These are phyloP conservation scores for Halictus ligatus DNA, from an alignment of 2,888 invertebrate genomes.

Conservation along the genomic window DNA sequence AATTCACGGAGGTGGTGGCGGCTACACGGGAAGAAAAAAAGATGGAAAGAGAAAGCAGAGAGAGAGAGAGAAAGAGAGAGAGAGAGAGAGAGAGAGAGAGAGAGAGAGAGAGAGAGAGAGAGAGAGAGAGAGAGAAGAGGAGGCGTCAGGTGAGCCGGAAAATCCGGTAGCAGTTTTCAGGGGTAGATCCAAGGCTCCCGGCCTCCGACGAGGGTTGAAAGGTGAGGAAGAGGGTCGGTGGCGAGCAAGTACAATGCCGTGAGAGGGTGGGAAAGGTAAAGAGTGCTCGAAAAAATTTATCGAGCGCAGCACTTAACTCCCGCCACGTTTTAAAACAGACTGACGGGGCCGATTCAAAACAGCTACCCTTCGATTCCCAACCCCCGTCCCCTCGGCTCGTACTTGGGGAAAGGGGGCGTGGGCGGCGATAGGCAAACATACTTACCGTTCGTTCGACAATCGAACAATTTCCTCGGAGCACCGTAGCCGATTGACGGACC, in stretches of 20 bases:
- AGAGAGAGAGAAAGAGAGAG: not conserved
- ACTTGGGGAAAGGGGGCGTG: not conserved
- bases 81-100: too few species aligned
- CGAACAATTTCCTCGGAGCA: constrained; percentile 41
- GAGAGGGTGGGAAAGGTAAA: constrained; percentile 60
- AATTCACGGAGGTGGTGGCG: constrained; percentile 14
- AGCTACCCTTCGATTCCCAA: constrained; percentile 37
- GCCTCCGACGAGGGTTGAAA: constrained; percentile 63
- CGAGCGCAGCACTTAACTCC: constrained; percentile 70
- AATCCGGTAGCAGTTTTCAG: constrained; percentile 72
- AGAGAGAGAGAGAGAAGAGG: constrained; percentile 15
- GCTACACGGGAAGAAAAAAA: constrained; percentile 4
- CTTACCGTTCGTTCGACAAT: constrained; percentile 50
- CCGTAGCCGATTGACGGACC: constrained; percentile 22
- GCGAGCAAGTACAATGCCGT: constrained; percentile 62
- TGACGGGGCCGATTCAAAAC: constrained; percentile 53
- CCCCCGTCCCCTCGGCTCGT: not conserved
- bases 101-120: too few species aligned
- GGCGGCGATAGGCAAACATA: constrained; percentile 36
- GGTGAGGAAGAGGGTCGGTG: constrained; percentile 59
- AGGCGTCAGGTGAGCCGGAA: constrained; percentile 67
- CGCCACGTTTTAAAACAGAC: constrained; percentile 63
- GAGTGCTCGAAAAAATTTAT: constrained; percentile 71
- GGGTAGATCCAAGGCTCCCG: constrained; percentile 59
- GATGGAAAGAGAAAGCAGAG: constrained; percentile 10